Conservation (phyloP, 2,888 invertebrate genomes). For the Gari tellinella region DNA sequence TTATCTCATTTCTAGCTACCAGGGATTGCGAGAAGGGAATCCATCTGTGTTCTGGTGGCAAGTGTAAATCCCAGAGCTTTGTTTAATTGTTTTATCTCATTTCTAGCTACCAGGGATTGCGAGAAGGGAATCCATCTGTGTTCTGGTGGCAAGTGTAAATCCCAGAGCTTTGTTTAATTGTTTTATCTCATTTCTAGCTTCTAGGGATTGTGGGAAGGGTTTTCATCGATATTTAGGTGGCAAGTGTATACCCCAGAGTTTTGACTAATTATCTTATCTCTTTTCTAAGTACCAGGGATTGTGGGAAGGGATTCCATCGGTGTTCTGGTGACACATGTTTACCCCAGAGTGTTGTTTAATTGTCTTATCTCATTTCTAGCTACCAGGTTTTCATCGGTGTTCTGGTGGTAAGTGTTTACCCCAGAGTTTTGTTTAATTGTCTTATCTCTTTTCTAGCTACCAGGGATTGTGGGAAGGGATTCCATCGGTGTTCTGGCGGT, state of each 20-base stretch:
- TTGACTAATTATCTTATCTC: slow-evolving; percentile 81
- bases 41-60: slow-evolving; percentile 78
- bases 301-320: too few relatives aligned
- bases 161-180: too few relatives aligned
- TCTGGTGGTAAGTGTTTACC: slow-evolving; percentile 6
- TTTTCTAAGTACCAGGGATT: slow-evolving; percentile 81
- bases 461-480: slow-evolving; percentile 77
- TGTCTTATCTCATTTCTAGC: too few relatives aligned
- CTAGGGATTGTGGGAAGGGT: too few relatives aligned
- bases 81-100: slow-evolving; percentile 82
- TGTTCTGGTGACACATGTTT: too few relatives aligned
- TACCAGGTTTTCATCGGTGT: not conserved
- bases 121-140: too few relatives aligned
- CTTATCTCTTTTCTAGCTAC: slow-evolving; percentile 67
- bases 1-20: too few relatives aligned
- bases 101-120: slow-evolving; percentile 79
- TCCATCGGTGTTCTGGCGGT: slow-evolving; percentile 82
- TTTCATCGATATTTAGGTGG: slow-evolving; percentile 78
- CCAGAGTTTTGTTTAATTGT: too few relatives aligned
- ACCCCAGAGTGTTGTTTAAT: too few relatives aligned
- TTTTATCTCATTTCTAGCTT: too few relatives aligned
- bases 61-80: slow-evolving; percentile 79
- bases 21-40: slow-evolving; percentile 70
- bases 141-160: too few relatives aligned
- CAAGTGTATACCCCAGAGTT: slow-evolving; percentile 78